Evolutionary conservation across 1,140 invertebrate genomes (phyloP).

Genomic region (Halesus radiatus): DNA sequence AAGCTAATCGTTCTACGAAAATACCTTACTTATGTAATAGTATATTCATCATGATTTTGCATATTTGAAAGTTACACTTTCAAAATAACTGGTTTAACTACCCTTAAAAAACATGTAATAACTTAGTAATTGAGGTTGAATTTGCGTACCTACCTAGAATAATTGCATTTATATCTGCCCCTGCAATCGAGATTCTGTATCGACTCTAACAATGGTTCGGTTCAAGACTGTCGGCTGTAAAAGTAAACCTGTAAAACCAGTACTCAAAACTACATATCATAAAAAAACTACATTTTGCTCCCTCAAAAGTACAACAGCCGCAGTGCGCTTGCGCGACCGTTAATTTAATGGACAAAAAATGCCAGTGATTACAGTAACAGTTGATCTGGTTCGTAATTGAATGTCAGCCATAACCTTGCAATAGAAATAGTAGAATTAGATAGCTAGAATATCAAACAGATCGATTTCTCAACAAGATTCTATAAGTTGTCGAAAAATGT

Average conservation of each 20-base stretch:
- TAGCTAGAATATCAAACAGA: too few species aligned
- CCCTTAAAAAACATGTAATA: too few species aligned
- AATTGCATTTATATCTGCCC: neutral
- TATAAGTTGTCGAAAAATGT: too few species aligned
- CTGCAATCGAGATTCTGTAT: neutral
- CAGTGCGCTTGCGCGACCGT: constrained; percentile 4
- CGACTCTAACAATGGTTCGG: neutral
- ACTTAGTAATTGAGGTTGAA: too few species aligned
- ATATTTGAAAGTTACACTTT: too few species aligned
- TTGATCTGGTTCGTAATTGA: constrained; percentile 12
- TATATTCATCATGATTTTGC: too few species aligned
- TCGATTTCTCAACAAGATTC: too few species aligned
- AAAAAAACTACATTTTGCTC: constrained; percentile 14
- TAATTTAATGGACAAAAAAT: constrained; percentile 21
- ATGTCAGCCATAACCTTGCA: constrained; percentile 2
- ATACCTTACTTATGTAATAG: too few species aligned
- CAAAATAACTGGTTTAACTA: too few species aligned
- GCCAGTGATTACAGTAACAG: constrained; percentile 23
- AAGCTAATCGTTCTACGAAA: too few species aligned
- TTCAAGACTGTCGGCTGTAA: neutral
- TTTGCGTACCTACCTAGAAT: too few species aligned
- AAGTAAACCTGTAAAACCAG: constrained; percentile 23
- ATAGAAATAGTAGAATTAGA: too few species aligned
- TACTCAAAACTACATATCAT: neutral
- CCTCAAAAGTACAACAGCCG: neutral